These are phyloP conservation scores for Acropternis orthonyx DNA, from an alignment of 2,797 vertebrate species.

Conservation along the genomic window DNA sequence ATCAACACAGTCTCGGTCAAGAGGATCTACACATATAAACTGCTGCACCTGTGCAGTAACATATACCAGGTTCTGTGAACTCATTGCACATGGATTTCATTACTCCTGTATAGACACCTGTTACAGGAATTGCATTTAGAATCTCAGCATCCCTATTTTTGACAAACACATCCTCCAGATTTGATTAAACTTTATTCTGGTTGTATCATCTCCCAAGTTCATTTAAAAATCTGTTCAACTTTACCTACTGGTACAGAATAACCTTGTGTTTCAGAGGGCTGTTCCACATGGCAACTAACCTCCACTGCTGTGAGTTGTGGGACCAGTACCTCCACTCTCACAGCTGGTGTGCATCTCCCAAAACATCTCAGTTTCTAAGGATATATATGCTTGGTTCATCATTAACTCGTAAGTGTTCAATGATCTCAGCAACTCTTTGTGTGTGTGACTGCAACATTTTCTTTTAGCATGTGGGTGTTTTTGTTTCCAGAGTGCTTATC, in stretches of 20 bases:
- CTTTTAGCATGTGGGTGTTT: rapidly evolving
- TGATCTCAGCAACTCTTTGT: not conserved
- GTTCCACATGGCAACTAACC: not conserved
- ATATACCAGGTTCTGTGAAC: not conserved
- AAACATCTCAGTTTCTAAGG: not conserved
- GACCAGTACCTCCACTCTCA: not conserved
- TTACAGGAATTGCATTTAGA: not conserved
- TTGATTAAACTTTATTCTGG: not conserved
- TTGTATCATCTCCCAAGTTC: not conserved
- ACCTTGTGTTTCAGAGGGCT: not conserved
- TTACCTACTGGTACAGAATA: not conserved
- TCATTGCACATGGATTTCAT: not conserved
- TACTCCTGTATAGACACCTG: rapidly evolving
- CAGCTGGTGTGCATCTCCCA: not conserved
- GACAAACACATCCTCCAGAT: not conserved
- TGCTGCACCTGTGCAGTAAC: not conserved
- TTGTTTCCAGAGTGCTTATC: not conserved
- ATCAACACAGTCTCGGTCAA: not conserved
- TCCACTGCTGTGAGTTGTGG: not conserved
- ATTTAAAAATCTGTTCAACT: not conserved
- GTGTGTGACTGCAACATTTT: not conserved
- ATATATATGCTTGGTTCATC: not conserved
- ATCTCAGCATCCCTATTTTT: not conserved
- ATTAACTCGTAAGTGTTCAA: not conserved
- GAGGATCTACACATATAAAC: not conserved